A percentile compares a stretch with the other conserved stretches of the same genome.
These are phyloP conservation scores for Andrena camellia DNA, from an alignment of 2,888 invertebrate genomes.

Conservation along the genomic window DNA sequence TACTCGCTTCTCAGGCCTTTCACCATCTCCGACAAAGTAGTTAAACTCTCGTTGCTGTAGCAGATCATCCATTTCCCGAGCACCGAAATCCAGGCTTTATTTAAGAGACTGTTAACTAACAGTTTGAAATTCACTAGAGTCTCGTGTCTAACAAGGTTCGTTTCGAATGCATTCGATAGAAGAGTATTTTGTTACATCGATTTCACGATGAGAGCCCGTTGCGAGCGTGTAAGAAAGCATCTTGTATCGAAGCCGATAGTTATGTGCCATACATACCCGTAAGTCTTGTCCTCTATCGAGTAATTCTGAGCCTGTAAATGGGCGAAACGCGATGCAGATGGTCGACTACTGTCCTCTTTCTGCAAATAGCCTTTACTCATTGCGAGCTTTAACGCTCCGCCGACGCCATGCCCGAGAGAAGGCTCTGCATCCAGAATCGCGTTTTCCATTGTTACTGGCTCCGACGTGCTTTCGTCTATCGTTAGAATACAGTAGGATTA, in stretches of 20 bases:
- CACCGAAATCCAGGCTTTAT: conserved; percentile 71
- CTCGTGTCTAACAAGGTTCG: conserved; percentile 55
- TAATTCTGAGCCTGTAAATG: conserved; percentile 93
- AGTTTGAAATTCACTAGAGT: conserved; percentile 72
- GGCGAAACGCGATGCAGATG: conserved; percentile 90
- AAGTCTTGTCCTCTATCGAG: conserved; percentile 92
- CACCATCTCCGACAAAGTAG: conserved; percentile 67
- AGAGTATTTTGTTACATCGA: conserved; percentile 62
- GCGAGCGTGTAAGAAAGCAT: conserved; percentile 54
- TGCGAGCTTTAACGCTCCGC: conserved; percentile 95
- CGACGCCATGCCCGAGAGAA: conserved; percentile 95
- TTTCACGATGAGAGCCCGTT: not conserved
- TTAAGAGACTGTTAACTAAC: conserved; percentile 72
- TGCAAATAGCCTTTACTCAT: conserved; percentile 97
- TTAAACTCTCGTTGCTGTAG: conserved; percentile 69
- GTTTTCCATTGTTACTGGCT: conserved; percentile 87
- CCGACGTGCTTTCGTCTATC: conserved; percentile 83
- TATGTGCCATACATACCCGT: conserved; percentile 86
- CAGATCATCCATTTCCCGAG: conserved; percentile 69
- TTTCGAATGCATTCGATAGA: conserved; percentile 52
- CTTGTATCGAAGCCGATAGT: conserved; percentile 53
- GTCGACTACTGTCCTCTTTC: conserved; percentile 91
- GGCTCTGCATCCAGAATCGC: conserved; percentile 96
- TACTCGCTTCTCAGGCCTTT: conserved; percentile 66
- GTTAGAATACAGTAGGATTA: not conserved